Conservation (phyloP, 2,113 vertebrate genomes). For the Natator depressus region DNA sequence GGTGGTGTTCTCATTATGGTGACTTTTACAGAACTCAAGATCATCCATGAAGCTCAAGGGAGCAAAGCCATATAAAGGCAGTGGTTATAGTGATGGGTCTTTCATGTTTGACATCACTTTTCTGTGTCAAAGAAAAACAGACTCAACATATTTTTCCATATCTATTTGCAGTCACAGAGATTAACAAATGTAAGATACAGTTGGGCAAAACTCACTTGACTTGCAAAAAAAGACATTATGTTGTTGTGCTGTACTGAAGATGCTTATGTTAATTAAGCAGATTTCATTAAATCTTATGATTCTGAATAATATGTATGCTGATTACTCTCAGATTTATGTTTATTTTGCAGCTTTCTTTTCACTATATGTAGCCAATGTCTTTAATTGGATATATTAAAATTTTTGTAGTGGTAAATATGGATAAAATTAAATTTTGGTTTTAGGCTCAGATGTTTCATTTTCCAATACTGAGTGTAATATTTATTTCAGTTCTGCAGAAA, state of each 20-base stretch:
- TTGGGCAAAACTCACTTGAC: not conserved
- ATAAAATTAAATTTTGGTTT: not conserved
- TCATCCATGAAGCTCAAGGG: not conserved
- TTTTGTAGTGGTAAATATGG: not conserved
- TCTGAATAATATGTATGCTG: not conserved
- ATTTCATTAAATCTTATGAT: not conserved
- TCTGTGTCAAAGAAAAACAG: not conserved
- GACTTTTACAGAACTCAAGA: not conserved
- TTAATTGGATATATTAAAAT: not conserved
- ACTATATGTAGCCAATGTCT: not conserved
- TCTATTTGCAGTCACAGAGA: not conserved
- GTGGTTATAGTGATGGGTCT: not conserved
- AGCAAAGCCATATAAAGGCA: not conserved
- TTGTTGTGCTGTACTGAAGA: not conserved
- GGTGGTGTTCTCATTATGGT: not conserved
- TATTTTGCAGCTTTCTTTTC: not conserved
- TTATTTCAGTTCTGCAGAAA: not conserved
- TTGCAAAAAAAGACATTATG: not conserved
- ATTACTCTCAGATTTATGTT: not conserved
- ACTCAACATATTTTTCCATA: not conserved
- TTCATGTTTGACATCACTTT: not conserved
- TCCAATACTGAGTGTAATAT: not conserved
- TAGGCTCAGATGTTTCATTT: not conserved
- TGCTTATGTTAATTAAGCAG: slow-evolving; percentile 21
- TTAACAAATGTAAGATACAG: slow-evolving; percentile 9